Conservation (phyloP, 2,888 invertebrate genomes). For the Phania funesta region DNA sequence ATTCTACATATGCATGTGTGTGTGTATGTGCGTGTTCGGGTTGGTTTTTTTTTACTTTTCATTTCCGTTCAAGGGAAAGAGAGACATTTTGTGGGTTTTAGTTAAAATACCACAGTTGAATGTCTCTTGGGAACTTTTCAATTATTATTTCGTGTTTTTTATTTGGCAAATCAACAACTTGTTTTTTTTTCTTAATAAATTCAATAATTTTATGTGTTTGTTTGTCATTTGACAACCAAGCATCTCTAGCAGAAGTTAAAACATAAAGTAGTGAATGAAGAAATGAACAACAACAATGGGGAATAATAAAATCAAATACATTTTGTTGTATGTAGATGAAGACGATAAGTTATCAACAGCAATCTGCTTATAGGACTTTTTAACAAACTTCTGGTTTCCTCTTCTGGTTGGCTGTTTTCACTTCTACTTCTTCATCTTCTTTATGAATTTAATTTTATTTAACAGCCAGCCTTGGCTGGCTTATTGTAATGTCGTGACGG, state of each 20-base stretch:
- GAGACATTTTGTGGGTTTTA: constrained; percentile 54
- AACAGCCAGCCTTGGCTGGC: constrained; percentile 33
- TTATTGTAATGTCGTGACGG: constrained; percentile 20
- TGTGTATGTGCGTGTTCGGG: neutral
- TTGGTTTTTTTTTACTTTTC: constrained; percentile 1
- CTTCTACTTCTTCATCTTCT: neutral
- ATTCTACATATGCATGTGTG: neutral
- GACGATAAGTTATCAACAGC: constrained; percentile 59
- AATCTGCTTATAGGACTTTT: constrained; percentile 55
- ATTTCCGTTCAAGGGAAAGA: constrained; percentile 34
- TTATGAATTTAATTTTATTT: constrained; percentile 40
- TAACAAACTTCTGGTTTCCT: constrained; percentile 46
- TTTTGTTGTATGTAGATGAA: constrained; percentile 27
- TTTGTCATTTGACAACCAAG: neutral
- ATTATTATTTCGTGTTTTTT: neutral
- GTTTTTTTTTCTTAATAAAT: constrained; percentile 11
- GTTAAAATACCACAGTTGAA: constrained; percentile 61
- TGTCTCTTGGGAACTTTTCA: constrained; percentile 58
- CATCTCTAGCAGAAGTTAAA: constrained; percentile 5
- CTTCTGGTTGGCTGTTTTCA: neutral
- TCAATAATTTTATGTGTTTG: neutral
- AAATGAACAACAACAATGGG: constrained; percentile 22
- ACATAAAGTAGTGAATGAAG: constrained; percentile 30
- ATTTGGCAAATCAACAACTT: constrained; percentile 59
- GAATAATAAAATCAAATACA: neutral